These are phyloP conservation scores for Vidua macroura DNA, from an alignment of 2,113 vertebrate genomes.

Conservation along the genomic window DNA sequence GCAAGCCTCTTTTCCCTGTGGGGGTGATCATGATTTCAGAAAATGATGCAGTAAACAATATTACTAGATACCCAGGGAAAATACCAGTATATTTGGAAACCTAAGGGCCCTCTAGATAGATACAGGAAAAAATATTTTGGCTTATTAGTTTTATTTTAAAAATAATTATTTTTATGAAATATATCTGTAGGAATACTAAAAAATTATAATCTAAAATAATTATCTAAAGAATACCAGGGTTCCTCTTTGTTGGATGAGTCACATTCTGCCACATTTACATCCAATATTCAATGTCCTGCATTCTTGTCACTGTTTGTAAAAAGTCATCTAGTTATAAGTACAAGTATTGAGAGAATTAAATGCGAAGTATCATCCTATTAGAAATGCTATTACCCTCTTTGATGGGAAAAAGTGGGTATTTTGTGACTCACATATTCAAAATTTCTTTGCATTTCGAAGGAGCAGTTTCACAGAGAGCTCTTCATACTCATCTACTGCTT, in stretches of 20 bases:
- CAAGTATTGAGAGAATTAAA: neutral
- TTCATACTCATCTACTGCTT: neutral
- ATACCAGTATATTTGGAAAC: neutral
- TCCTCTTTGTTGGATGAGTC: neutral
- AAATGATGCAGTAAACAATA: constrained; percentile 18
- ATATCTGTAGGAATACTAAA: neutral
- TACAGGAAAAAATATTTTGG: neutral
- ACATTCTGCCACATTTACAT: neutral
- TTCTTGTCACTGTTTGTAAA: neutral
- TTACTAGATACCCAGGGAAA: neutral
- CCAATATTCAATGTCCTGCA: neutral
- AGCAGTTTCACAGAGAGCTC: neutral
- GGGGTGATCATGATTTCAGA: neutral
- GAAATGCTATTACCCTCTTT: neutral
- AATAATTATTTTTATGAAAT: neutral
- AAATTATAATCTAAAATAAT: neutral
- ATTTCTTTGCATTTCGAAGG: neutral
- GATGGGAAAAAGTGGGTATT: neutral
- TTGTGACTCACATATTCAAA: neutral
- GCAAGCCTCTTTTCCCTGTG: neutral
- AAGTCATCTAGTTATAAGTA: neutral
- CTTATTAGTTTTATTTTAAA: neutral
- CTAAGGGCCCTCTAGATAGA: neutral
- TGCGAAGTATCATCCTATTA: neutral
- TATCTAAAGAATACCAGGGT: neutral